Base-by-base conservation (phyloP, 2,888 invertebrate species). In the Andrena flavipes region DNA sequence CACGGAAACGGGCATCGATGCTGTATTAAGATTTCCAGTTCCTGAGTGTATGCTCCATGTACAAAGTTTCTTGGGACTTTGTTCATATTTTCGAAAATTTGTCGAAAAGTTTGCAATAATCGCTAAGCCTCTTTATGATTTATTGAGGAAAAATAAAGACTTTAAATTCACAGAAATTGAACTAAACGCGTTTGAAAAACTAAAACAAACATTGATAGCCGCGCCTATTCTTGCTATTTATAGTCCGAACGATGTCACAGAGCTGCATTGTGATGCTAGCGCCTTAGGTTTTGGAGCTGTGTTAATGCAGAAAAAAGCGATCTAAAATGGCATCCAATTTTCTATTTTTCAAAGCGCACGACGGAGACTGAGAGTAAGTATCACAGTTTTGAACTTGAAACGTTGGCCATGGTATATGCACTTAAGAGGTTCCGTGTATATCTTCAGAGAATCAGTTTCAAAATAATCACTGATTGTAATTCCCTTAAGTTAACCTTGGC, bases 221-320 rank as follows among this genome's bases (percentile, higher is more conserved):
- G 26, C 26, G 1, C 64, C 48, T 26, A 48, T 65, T 6, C 48
- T 65, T 16, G 6, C 48, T 8, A 29, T 65, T 16, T 65, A 48
- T 10, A 26, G 7, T 10, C 64, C 29, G 5, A 16, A 2, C 3
- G 48, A 48, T 49, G 1, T 0, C 4, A 65, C 64, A 2, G 64
- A 48, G 1, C 1, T 65, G 2, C 48, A 70, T 23, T 49, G 29
- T 0, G 54, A 60, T 10, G 48, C 35, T 0, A 70, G 54, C 7
- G 29, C 60, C 10, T 3, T 62, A 10, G 59, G 70, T 0, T 71
- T 49, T 33, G 70, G 70, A 1, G 60, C 60, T 0, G n/a, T 62
- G 0, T 13, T 62, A 2, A 13, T 62, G 26, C 70, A 60, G n/a
- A n/a, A n/a, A 2, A 60, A 42, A 3, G 0, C 5, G 70, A 62